A percentile compares a stretch with the other conserved stretches of the same genome.
Conservation (phyloP, 2,888 invertebrate genomes). For the Hecatera dysodea region DNA sequence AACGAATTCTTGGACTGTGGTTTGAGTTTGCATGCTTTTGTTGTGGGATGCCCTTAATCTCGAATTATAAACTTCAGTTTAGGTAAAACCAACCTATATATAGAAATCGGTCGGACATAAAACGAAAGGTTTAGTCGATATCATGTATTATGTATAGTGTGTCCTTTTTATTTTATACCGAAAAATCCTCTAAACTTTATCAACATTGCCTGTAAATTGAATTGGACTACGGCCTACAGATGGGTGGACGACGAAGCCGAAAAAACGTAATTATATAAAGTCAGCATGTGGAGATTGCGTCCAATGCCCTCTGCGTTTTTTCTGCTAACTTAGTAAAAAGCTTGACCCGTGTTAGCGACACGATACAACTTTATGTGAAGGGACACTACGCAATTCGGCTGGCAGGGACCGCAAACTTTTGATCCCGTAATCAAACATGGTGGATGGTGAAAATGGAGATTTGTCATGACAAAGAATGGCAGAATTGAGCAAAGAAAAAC, state of each 20-base stretch:
- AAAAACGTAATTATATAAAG: conserved; percentile 59
- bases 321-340: conserved; percentile 53
- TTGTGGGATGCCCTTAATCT: not conserved
- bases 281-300: conserved; percentile 54
- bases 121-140: not conserved
- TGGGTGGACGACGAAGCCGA: conserved; percentile 25
- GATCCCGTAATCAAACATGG: conserved; percentile 20
- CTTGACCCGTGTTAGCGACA: conserved; percentile 43
- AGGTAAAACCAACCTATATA: too few species aligned
- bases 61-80: not conserved
- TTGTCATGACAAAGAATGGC: not conserved
- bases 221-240: conserved; percentile 40
- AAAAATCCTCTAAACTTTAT: conserved; percentile 38
- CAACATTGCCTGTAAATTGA: conserved; percentile 57
- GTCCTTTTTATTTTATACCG: conserved; percentile 7
- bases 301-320: conserved; percentile 54
- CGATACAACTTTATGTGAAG: conserved; percentile 56
- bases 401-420: conserved; percentile 26
- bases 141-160: conserved; percentile 1
- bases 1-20: too few species aligned
- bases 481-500: not conserved
- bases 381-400: conserved; percentile 15
- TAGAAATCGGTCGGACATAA: not conserved
- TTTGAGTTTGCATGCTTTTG: too few species aligned
- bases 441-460: conserved; percentile 9